Percentiles rank a stretch among this genome's conserved stretches.
phyloP scores from a whole-genome alignment of 2,888 invertebrate species.

The Sceliomorpha sp. region DNA sequence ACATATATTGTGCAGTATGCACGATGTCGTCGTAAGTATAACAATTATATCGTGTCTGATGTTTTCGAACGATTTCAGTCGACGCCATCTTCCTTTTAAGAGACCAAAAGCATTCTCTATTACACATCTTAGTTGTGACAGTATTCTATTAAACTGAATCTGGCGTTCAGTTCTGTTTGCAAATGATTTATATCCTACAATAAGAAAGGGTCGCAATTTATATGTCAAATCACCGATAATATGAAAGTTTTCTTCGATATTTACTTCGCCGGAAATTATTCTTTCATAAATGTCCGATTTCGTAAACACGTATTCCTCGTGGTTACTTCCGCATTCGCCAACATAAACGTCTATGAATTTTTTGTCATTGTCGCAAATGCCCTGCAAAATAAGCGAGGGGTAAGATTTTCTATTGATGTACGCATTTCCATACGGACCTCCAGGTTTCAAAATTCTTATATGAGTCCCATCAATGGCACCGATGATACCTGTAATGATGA shows the following conservation, averaged over 20 bases:
- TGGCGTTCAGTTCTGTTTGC: slow-evolving; percentile 18
- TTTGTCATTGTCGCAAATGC: slow-evolving; percentile 17
- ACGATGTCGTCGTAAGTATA: slow-evolving; percentile 12
- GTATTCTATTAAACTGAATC: slow-evolving; percentile 17
- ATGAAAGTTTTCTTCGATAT: slow-evolving; percentile 4
- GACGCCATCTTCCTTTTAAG: slow-evolving; percentile 29
- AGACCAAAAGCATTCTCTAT: slow-evolving; percentile 25
- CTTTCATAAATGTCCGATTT: slow-evolving; percentile 14
- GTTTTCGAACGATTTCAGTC: slow-evolving; percentile 16
- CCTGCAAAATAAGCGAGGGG: slow-evolving; percentile 19
- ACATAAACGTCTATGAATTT: slow-evolving; percentile 22
- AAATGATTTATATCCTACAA: slow-evolving; percentile 11
- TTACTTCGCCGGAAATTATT: not conserved
- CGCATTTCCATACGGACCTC: slow-evolving; percentile 10
- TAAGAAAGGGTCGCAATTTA: slow-evolving; percentile 8
- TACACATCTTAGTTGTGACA: slow-evolving; percentile 16
- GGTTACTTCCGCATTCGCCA: slow-evolving; percentile 22
- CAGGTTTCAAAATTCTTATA: slow-evolving; percentile 16
- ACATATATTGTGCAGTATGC: slow-evolving; percentile 24
- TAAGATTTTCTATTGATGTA: slow-evolving; percentile 14
- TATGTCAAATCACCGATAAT: slow-evolving; percentile 38
- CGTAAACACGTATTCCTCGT: slow-evolving; percentile 19
- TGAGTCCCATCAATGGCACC: slow-evolving; percentile 17
- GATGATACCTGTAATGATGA: slow-evolving; percentile 16
- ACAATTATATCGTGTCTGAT: slow-evolving; percentile 1